Percentiles rank a stretch among this genome's conserved stretches.
These are phyloP conservation scores for Drosophila novamexicana DNA, from an alignment of 1,140 invertebrate species.

Conservation along the genomic window DNA sequence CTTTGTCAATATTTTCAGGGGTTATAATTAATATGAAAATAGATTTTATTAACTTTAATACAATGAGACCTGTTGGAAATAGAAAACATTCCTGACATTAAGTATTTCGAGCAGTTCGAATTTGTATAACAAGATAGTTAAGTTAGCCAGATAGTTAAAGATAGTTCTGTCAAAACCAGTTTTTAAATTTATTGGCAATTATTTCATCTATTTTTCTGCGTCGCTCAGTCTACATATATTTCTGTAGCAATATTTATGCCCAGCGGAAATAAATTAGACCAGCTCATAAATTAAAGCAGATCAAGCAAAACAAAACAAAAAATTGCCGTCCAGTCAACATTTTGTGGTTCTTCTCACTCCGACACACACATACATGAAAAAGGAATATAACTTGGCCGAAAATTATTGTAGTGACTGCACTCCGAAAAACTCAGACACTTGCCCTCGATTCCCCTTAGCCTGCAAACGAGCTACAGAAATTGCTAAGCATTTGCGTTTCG, in stretches of 20 bases:
- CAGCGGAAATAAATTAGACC: conserved; percentile 75
- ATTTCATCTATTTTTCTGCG: conserved; percentile 22
- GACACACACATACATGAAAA: conserved; percentile 30
- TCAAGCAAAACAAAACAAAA: conserved; percentile 53
- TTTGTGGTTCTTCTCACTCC: conserved; percentile 28
- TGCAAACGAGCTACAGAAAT: conserved; percentile 5
- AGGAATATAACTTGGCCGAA: conserved; percentile 65
- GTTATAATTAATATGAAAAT: too few species aligned
- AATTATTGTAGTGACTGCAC: conserved; percentile 29
- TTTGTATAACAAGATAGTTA: too few species aligned
- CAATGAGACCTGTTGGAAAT: too few species aligned
- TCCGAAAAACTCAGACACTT: conserved; percentile 8
- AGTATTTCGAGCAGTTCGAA: too few species aligned
- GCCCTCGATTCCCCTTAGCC: not conserved
- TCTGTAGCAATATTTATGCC: not conserved
- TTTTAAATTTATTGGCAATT: conserved; percentile 31
- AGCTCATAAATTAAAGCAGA: conserved; percentile 73
- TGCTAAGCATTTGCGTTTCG: conserved; percentile 66
- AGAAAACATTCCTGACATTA: too few species aligned
- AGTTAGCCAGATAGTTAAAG: too few species aligned
- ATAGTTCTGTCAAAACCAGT: not conserved
- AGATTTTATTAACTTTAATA: too few species aligned
- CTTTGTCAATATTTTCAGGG: too few species aligned
- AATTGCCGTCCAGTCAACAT: conserved; percentile 56
- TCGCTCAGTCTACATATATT: conserved; percentile 19